phyloP scores from a whole-genome alignment of 2,888 invertebrate genomes.

The Myopa tessellatipennis region DNA sequence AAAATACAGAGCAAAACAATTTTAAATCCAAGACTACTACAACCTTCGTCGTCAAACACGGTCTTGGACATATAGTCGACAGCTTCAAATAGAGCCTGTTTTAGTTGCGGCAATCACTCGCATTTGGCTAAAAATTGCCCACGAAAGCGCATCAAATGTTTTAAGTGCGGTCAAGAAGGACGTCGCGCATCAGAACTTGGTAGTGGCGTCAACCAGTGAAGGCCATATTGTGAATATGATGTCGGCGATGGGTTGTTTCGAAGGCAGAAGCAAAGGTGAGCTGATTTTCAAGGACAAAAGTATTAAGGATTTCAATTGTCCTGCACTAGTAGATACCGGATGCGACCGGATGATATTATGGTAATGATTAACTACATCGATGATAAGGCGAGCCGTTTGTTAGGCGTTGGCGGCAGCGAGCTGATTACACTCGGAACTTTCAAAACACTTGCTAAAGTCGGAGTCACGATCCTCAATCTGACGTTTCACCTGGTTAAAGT shows the following conservation, averaged over 20 bases:
- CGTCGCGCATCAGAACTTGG: constrained; percentile 2
- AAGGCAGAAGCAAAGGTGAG: not conserved
- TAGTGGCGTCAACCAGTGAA: not conserved
- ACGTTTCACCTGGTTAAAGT: constrained; percentile 24
- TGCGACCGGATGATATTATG: constrained; percentile 29
- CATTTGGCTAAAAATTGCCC: constrained; percentile 30
- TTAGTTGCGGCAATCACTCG: constrained; percentile 17
- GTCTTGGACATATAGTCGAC: not conserved
- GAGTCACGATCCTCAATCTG: constrained; percentile 6
- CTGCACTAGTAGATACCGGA: constrained; percentile 14
- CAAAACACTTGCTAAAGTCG: not conserved
- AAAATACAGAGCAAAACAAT: constrained; percentile 29
- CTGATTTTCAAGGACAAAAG: constrained; percentile 4
- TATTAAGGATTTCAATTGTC: not conserved
- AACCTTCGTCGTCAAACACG: not conserved
- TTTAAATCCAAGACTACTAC: not conserved
- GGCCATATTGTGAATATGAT: not conserved
- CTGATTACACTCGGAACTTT: constrained; percentile 36
- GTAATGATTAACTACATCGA: constrained; percentile 17
- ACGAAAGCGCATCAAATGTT: constrained; percentile 29
- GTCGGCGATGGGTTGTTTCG: not conserved
- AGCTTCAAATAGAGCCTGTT: not conserved
- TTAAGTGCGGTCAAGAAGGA: constrained; percentile 24
- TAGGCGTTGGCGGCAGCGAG: constrained; percentile 18
- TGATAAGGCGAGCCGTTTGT: not conserved